Percentiles rank a stretch among this genome's conserved stretches.
Evolutionary conservation across 1,140 invertebrate species (phyloP).

Genomic region (Penaeus indicus): DNA sequence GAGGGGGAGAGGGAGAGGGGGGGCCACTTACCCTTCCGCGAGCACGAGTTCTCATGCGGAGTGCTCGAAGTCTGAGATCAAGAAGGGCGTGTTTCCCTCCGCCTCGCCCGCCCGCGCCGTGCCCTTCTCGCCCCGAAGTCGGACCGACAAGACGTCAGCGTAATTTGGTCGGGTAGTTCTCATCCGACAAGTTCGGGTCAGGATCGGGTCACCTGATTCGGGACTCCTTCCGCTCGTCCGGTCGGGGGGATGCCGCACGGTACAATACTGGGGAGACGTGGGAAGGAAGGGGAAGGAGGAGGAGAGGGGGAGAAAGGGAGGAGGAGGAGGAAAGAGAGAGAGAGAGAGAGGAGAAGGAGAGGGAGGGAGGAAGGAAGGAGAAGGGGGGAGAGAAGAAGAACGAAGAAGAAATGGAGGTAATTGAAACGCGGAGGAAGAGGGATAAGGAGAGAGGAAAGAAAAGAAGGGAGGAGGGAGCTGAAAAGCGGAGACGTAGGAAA

Average conservation of each 20-base stretch:
- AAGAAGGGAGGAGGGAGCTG: too few relatives aligned
- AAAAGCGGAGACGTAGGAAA: too few relatives aligned
- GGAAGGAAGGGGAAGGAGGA: not conserved
- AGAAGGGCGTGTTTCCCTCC: not conserved
- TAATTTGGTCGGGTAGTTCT: constrained; percentile 46
- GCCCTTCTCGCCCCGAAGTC: not conserved
- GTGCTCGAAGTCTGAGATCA: not conserved
- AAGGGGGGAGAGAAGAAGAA: too few relatives aligned
- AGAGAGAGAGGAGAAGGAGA: too few relatives aligned
- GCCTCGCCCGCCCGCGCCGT: not conserved
- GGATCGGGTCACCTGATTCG: constrained; percentile 41
- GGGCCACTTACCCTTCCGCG: not conserved
- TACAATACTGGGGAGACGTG: not conserved
- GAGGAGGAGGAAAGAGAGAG: too few relatives aligned
- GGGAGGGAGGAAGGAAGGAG: too few relatives aligned
- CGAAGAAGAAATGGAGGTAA: too few relatives aligned
- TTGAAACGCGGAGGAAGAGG: too few relatives aligned
- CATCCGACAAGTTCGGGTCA: constrained; percentile 48
- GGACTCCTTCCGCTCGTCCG: constrained; percentile 36
- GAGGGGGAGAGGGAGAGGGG: not conserved
- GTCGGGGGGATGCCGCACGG: constrained; percentile 13
- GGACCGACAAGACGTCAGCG: not conserved
- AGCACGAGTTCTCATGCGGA: not conserved
- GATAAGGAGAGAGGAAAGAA: too few relatives aligned
- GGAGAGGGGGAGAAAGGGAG: not conserved